Evolutionary conservation across 2,888 invertebrate genomes (phyloP), one percentile per base, ranked within the genome.

Genomic region (Epicampocera succincta): DNA sequence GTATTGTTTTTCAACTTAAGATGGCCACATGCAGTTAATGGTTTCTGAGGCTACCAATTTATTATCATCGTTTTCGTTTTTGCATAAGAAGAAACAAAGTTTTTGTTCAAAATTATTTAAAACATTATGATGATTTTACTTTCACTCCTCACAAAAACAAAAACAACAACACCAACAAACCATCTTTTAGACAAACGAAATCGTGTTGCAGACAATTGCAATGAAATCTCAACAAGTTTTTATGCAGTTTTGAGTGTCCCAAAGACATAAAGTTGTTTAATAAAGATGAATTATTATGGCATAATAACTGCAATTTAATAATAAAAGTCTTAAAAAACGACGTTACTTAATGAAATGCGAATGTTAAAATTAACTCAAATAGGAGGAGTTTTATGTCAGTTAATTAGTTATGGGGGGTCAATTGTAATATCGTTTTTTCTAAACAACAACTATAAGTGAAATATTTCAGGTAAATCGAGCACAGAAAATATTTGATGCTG

Each of bases 1-100:
- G 42, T 63, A 48, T 63, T 63, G 38, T 75, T 72, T 72, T 68
- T 5, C 40, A 33, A 52, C 46, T 17, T 44, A 38, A 61, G 42
- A 21, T 66, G 66, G 52, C 69, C 77, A 65, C 77, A 77, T 77
- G 81, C 25, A 56, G 71, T 71, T 71, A 58, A 77, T 73, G 72
- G 40, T 81, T 81, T 77, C 76, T 77, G 77, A 73, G 48, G 81
- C 72, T 77, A 73, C 56, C 72, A 77, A 73, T 77, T 77, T 81
- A 77, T 77, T 73, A 73, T 66, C 21, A 52, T 63, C 56, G 44
- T 50, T 50, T 42, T 72, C 33, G n/a, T 52, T 17, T 66, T 50
- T 74, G 54, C 60, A 52, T 13, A 58, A 48, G 29, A 58, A 66
- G 60, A 56, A 15, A n/a, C n/a, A n/a, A n/a, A 52, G 17, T 60